phyloP scores from a whole-genome alignment of 2,797 vertebrate species.

The Lepidocolaptes lacrymiger region DNA sequence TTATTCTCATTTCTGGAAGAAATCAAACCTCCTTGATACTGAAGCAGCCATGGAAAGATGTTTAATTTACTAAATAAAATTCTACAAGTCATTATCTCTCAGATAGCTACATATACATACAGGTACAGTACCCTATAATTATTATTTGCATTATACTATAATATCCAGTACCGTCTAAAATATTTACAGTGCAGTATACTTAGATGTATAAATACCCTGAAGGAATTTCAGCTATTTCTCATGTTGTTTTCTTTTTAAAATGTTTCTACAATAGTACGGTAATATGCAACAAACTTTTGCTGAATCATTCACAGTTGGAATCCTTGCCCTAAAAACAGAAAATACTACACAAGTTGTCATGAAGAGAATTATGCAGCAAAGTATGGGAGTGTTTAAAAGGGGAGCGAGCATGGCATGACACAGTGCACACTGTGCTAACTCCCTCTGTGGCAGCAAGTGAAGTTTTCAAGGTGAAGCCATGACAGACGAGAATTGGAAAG shows the following conservation, averaged over 20 bases:
- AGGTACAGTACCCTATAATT: neutral
- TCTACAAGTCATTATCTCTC: neutral
- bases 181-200: neutral
- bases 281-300: neutral
- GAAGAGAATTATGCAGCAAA: neutral
- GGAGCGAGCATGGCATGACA: rapidly evolving
- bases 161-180: neutral
- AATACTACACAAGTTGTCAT: neutral
- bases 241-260: no score
- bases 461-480: neutral
- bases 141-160: neutral
- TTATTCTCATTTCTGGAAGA: conserved; percentile 20
- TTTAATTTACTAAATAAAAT: neutral
- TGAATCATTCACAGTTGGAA: neutral
- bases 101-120: neutral
- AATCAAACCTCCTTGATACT: neutral
- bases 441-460: neutral
- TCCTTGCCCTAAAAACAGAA: neutral
- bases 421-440: neutral
- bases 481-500: neutral
- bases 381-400: neutral
- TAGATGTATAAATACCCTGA: neutral
- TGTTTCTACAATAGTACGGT: neutral
- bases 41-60: neutral
- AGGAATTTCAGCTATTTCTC: neutral